Evolutionary conservation across 2,113 vertebrate genomes (phyloP).

Genomic region (Thryonomys swinderianus): DNA sequence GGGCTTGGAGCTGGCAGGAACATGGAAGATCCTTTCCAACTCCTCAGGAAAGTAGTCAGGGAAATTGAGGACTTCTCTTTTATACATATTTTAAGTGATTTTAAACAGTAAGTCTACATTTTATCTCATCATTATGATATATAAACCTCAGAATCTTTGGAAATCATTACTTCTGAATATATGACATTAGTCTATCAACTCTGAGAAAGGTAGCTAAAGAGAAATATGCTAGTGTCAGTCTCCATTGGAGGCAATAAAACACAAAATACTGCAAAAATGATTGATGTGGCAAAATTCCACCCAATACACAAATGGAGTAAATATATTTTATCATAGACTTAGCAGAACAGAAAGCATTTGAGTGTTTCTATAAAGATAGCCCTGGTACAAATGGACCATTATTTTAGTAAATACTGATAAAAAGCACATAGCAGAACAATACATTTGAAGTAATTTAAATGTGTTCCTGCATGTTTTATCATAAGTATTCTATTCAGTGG

Average conservation of each 20-base stretch:
- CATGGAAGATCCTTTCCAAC: not conserved
- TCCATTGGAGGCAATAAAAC: not conserved
- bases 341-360: not conserved
- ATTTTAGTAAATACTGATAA: not conserved
- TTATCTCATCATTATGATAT: not conserved
- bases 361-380: not conserved
- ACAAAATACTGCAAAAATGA: slow-evolving; percentile 2
- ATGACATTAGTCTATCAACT: not conserved
- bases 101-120: not conserved
- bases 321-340: not conserved
- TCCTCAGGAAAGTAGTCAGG: not conserved
- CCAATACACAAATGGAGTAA: not conserved
- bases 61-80: not conserved
- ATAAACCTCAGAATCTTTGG: not conserved
- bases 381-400: not conserved
- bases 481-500: not conserved
- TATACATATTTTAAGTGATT: not conserved
- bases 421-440: not conserved
- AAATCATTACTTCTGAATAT: slow-evolving; percentile 22
- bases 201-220: not conserved
- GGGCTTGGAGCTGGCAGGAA: not conserved
- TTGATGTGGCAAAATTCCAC: slow-evolving; percentile 22
- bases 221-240: not conserved
- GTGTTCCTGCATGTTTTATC: not conserved
- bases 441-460: not conserved